These are phyloP conservation scores for Alviniconcha strummeri DNA, from an alignment of 2,888 invertebrate genomes.

Conservation along the genomic window DNA sequence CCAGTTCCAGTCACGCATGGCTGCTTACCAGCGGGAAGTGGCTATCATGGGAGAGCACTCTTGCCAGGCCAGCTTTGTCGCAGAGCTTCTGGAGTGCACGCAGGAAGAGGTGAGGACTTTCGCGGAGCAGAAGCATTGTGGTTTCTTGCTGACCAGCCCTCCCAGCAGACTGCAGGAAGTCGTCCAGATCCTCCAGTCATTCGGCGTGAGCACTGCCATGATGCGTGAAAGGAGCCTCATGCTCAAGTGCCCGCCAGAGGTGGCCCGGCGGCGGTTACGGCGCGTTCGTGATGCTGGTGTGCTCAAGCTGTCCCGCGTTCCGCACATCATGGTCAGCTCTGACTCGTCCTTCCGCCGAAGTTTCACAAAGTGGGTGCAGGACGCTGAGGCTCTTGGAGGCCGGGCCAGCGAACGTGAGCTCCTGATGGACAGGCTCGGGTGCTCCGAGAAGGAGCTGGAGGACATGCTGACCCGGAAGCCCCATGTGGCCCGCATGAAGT, in stretches of 20 bases:
- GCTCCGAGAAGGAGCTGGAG: constrained; percentile 9
- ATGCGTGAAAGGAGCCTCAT: neutral
- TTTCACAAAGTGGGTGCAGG: neutral
- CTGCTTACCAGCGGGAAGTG: neutral
- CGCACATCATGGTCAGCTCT: neutral
- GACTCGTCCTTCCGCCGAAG: neutral
- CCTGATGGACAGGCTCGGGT: constrained; percentile 10
- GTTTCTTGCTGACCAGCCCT: constrained; percentile 8
- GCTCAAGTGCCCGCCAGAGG: constrained; percentile 7
- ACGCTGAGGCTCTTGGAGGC: constrained; percentile 1
- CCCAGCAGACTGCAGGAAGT: constrained; percentile 21
- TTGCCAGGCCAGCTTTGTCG: constrained; percentile 18
- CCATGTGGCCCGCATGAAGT: neutral
- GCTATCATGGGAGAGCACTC: constrained; percentile 19
- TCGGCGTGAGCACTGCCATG: neutral
- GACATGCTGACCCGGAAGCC: neutral
- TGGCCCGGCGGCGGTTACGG: neutral
- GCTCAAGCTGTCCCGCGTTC: neutral
- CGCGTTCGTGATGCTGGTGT: neutral
- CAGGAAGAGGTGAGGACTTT: neutral
- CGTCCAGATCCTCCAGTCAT: neutral
- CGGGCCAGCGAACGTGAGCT: neutral
- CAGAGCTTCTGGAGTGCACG: constrained; percentile 20
- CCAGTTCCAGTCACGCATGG: constrained; percentile 1
- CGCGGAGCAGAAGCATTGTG: neutral